Conservation (phyloP, 2,888 invertebrate genomes). For the Hetaerina titia region DNA sequence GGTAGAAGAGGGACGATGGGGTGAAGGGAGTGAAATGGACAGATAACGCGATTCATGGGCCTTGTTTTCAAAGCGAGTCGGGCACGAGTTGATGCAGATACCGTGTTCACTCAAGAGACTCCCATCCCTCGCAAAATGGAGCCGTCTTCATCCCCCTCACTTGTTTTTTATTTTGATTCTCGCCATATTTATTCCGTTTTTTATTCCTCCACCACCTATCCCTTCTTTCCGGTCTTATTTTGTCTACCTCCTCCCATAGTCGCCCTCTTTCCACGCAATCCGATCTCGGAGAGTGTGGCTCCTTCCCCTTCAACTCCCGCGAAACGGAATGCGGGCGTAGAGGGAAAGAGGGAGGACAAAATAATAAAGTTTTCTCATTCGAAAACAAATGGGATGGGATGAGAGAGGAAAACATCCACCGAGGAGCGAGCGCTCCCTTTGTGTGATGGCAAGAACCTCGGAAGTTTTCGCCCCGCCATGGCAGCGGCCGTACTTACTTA, state of each 20-base stretch:
- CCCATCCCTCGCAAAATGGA: not conserved
- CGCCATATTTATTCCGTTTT: not conserved
- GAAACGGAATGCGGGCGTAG: not conserved
- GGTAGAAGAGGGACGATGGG: not conserved
- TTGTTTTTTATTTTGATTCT: not conserved
- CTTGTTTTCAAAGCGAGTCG: not conserved
- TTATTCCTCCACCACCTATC: not conserved
- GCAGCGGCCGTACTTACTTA: not conserved
- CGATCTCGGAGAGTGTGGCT: too few relatives aligned
- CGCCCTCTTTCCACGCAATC: too few relatives aligned
- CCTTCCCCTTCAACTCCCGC: not conserved
- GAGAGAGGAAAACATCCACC: not conserved
- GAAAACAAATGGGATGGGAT: not conserved
- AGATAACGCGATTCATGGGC: not conserved
- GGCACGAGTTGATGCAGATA: slow-evolving; percentile 5
- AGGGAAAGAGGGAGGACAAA: not conserved
- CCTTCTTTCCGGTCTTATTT: not conserved
- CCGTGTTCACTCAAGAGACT: not conserved
- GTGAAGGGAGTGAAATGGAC: not conserved
- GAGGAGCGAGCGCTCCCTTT: not conserved
- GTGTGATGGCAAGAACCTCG: not conserved
- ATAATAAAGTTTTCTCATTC: not conserved
- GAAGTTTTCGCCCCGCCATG: not conserved
- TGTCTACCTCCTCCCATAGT: too few relatives aligned
- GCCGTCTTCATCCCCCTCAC: not conserved